Conservation (phyloP, 2,888 invertebrate genomes). For the Formica aserva region DNA sequence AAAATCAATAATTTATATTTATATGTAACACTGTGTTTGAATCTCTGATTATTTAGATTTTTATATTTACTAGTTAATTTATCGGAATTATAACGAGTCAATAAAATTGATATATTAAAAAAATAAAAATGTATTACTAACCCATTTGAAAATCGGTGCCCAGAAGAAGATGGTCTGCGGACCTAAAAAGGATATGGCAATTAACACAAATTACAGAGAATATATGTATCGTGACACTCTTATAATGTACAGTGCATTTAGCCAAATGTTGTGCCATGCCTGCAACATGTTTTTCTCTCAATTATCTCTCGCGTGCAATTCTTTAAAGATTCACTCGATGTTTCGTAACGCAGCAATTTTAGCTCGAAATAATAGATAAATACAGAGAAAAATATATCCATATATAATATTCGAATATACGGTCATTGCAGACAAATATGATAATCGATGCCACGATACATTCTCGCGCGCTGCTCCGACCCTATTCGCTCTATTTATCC, state of each 20-base stretch:
- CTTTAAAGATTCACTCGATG: neutral
- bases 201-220: neutral
- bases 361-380: neutral
- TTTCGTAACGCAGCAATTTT: slow-evolving; percentile 1
- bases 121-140: slow-evolving; percentile 86
- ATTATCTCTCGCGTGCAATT: neutral
- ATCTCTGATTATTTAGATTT: neutral
- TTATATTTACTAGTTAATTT: neutral
- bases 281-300: neutral
- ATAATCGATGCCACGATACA: neutral
- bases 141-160: slow-evolving; percentile 99
- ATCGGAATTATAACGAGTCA: neutral
- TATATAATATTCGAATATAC: neutral
- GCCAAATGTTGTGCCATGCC: too few species aligned
- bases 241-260: neutral
- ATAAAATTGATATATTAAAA: slow-evolving; percentile 6
- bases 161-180: slow-evolving; percentile 99
- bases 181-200: slow-evolving; percentile 87
- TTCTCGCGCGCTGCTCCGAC: neutral
- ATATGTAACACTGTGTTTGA: neutral
- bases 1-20: neutral
- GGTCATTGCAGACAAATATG: neutral
- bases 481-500: slow-evolving; percentile 15
- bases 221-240: neutral
- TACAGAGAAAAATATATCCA: neutral